Conservation (phyloP, 2,113 vertebrate species). For the Jaculus jaculus region DNA sequence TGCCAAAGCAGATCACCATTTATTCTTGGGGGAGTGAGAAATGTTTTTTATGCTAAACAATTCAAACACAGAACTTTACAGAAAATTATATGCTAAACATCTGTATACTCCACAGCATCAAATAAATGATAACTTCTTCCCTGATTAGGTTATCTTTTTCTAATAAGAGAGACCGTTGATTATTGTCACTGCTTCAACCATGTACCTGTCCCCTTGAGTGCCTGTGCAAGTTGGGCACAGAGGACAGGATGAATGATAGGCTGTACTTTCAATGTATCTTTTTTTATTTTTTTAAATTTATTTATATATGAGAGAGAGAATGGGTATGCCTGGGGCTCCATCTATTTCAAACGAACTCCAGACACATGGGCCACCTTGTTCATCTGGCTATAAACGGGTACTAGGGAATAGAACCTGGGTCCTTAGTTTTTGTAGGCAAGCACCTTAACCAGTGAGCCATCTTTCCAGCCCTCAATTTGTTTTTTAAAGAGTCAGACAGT, state of each 20-base stretch:
- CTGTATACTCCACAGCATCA: background rate
- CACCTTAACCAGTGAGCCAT: too few relatives aligned
- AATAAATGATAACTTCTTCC: slow-evolving; percentile 30
- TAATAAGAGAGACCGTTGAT: background rate
- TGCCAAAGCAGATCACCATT: slow-evolving; percentile 30
- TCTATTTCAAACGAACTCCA: too few relatives aligned
- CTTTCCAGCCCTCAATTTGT: background rate
- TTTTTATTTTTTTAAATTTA: background rate
- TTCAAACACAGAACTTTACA: slow-evolving; percentile 4
- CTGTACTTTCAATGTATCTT: background rate
- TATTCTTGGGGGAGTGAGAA: background rate
- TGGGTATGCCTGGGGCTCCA: too few relatives aligned
- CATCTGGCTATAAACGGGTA: too few relatives aligned
- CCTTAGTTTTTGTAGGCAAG: too few relatives aligned
- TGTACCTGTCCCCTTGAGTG: background rate
- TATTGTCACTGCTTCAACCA: background rate
- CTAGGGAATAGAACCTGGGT: too few relatives aligned
- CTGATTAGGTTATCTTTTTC: slow-evolving; percentile 27
- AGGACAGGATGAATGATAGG: background rate
- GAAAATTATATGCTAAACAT: slow-evolving; percentile 4
- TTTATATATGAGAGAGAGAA: too few relatives aligned
- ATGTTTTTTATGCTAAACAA: slow-evolving; percentile 6
- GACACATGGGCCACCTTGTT: too few relatives aligned
- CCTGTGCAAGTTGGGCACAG: background rate
- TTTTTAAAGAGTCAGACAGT: background rate